A percentile compares a stretch with the other conserved stretches of the same genome.
Conservation (phyloP, 2,888 invertebrate genomes). For the Chesias legatella region DNA sequence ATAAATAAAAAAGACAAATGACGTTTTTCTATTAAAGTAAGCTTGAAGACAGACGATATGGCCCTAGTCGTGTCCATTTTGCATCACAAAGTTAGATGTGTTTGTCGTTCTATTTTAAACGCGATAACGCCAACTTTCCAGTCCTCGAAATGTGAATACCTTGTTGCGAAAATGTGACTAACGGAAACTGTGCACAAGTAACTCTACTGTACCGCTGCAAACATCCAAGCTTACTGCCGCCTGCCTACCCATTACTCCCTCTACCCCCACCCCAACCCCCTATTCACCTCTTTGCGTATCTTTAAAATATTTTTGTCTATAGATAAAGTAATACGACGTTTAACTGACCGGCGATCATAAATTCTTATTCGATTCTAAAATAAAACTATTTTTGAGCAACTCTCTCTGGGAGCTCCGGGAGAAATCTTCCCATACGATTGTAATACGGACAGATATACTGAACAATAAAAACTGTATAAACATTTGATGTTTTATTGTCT, state of each 20-base stretch:
- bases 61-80: constrained; percentile 63
- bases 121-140: constrained; percentile 79
- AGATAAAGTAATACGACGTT: too few relatives aligned
- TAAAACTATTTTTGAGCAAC: too few relatives aligned
- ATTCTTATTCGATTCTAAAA: too few relatives aligned
- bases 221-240: constrained; percentile 34
- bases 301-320: too few relatives aligned
- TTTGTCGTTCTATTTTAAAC: constrained; percentile 78
- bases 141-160: constrained; percentile 80
- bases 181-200: constrained; percentile 77
- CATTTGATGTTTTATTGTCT: too few relatives aligned
- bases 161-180: constrained; percentile 80
- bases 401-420: too few relatives aligned
- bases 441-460: too few relatives aligned
- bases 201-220: constrained; percentile 64
- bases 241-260: not conserved
- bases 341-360: too few relatives aligned
- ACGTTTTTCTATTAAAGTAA: constrained; percentile 31
- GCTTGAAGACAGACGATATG: constrained; percentile 37
- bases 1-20: constrained; percentile 4
- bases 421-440: too few relatives aligned
- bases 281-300: not conserved
- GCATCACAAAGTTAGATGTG: constrained; percentile 78
- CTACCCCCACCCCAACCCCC: not conserved
- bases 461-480: too few relatives aligned